Evolutionary conservation across 1,140 invertebrate genomes (phyloP), one percentile per base, ranked within the genome.

Genomic region (Nephotettix cincticeps): DNA sequence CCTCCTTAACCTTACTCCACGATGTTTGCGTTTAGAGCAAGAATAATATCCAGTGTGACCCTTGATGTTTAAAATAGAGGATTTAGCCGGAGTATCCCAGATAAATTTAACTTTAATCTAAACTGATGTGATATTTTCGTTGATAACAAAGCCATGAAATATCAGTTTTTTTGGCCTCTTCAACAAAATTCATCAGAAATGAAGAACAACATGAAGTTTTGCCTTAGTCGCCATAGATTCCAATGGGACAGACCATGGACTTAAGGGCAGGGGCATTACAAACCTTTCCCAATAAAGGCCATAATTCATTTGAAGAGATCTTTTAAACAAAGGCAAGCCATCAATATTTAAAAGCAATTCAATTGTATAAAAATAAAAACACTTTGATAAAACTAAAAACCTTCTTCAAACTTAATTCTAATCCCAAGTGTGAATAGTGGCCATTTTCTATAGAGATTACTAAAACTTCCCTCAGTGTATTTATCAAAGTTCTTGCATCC

Each of bases 61-160:
- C 77, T 80, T 82, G 1, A 75, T 76, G 17, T 66, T 54, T 63
- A 78, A 77, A 4, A 83, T 69, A 74, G 77, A 82, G 23, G 79
- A 74, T 70, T 78, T 77, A 6, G 81, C 83, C 6, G 80, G 81
- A 1, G 78, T 73, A 77, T 83, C 81, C 73, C 77, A 82, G 63
- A 81, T 73, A 58, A 82, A 65, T 45, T n/a, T n/a, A n/a, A n/a
- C 71, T 74, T 19, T 73, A 45, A 29, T n/a, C n/a, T n/a, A n/a
- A n/a, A n/a, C n/a, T n/a, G n/a, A n/a, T n/a, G n/a, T n/a, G n/a
- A 80, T 63, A 21, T 47, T 63, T 32, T 79, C 32, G 11, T 21
- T 1, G 23, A 28, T 17, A 75, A 68, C 51, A 71, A 77, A 9
- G 73, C 68, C 1, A 63, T n/a, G n/a, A n/a, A n/a, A n/a, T n/a